Evolutionary conservation across 2,888 invertebrate genomes (phyloP), one percentile per base, ranked within the genome.

Genomic region (Acrocera orbiculus): DNA sequence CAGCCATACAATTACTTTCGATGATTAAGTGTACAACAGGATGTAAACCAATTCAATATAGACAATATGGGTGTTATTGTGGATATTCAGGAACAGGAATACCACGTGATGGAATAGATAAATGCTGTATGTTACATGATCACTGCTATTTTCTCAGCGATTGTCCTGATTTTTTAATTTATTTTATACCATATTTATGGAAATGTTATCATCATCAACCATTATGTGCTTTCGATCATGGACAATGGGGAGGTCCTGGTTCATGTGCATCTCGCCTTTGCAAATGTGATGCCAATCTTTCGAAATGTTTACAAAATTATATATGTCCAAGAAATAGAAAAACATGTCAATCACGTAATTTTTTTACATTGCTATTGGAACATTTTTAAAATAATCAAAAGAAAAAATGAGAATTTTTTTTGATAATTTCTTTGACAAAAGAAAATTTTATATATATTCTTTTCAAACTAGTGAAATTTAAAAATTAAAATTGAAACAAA

Each of bases 61-160:
- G 85, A 53, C 85, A 86, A 8, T 87, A 89, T 48, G 87, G 87
- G 3, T 89, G 87, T 54, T 89, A 80, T 54, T 89, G 87, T 50
- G 87, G 89, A 4, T 82, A 86, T 52, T 65, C 83, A 3, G 87
- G 87, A 1, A 72, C 77, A 1, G 86, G 86, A 7, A 62, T 69
- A 40, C 70, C 80, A 2, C 73, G 78, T 19, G 85, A 87, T 56
- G 78, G 76, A 15, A 83, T 87, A 40, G 86, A 48, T 47, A 43
- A 78, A 46, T 89, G 87, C 55, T 87, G 87, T 52, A 73, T 76
- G 47, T 67, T 73, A 52, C 89, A 89, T 55, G 87, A 89, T 58
- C 71, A 76, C 59, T 89, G 89, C 54, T 89, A 89, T 56, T 73
- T 76, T 43, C 66, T 69, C 34, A 73, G 81, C 34, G 73, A 73